Base-by-base conservation (phyloP, 2,797 vertebrate genomes). In the Calcarius lapponicus region DNA sequence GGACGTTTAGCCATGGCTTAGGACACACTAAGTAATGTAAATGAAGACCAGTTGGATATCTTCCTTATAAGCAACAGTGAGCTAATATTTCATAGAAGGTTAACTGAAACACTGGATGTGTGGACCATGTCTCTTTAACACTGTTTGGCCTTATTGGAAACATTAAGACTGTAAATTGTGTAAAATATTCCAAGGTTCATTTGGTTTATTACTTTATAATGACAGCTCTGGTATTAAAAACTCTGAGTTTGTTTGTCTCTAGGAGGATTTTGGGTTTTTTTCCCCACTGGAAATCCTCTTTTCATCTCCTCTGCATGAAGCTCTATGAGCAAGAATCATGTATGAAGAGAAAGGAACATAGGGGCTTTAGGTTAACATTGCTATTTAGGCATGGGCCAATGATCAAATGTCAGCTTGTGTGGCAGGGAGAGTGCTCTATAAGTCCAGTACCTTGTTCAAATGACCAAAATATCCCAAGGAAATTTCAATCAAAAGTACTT, bases 271-370 rank as follows among this genome's bases (percentile, higher is more conserved):
- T 24, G 18, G n/a, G 9, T 26, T 38, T 58, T 56, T 48, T 51
- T 45, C 42, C n/a, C 0, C 22, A 43, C 32, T 89, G 50, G 20
- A 94, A 94, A 76, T 87, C 26, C 38, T 92, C 76, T 88, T 93
- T 95, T 93, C 74, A 83, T 4, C n/a, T 83, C 58, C 61, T 95
- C 61, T 86, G 22, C 1, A 0, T 92, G 80, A 92, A 81, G 29
- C 16, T 91, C 66, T 91, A 67, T 93, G 74, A 93, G 67, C 34
- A 90, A 95, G 78, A 93, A 87, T 67, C 60, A 71, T 80, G 80
- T 73, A 84, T 88, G 80, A 79, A 65, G 40, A 91, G 85, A 83
- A 96, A 92, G 93, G 82, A 93, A 88, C 66, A 91, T 17, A 75
- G n/a, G 29, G 51, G 45, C 43, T 91, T 91, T 79, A 72, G 56